phyloP scores from a whole-genome alignment of 2,888 invertebrate genomes.

The Amphipoea lucens region DNA sequence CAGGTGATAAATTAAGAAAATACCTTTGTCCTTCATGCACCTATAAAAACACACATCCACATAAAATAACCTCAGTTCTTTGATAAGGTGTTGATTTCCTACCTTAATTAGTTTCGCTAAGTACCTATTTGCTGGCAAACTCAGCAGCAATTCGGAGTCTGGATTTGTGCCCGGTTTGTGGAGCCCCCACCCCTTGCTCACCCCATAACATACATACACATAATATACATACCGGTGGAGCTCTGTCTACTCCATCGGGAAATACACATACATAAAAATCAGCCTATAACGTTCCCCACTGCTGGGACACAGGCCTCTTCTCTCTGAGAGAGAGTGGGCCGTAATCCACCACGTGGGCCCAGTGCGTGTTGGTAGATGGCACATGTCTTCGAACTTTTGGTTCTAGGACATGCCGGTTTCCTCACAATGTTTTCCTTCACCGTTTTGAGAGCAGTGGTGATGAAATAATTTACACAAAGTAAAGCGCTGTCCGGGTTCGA shows the following conservation, averaged over 20 bases:
- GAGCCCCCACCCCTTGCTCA: no score
- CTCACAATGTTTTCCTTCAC: no score
- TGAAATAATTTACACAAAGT: no score
- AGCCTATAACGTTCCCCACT: no score
- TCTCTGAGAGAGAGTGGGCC: no score
- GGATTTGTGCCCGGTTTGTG: neutral
- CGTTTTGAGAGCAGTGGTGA: no score
- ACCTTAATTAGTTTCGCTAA: neutral
- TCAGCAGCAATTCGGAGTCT: neutral
- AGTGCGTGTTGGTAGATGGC: no score
- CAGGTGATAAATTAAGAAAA: neutral
- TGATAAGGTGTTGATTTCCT: neutral
- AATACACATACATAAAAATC: neutral
- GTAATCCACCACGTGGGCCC: no score
- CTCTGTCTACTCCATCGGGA: neutral
- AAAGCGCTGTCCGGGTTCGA: no score
- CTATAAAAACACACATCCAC: neutral
- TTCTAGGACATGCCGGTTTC: no score
- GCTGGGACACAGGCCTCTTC: no score
- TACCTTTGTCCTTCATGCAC: neutral
- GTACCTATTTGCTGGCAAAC: neutral
- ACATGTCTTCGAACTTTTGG: no score
- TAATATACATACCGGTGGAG: neutral
- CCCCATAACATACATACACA: neutral
- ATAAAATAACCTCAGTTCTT: neutral